Evolutionary conservation across 2,888 invertebrate species (phyloP).

Genomic region (Sycophila texana): DNA sequence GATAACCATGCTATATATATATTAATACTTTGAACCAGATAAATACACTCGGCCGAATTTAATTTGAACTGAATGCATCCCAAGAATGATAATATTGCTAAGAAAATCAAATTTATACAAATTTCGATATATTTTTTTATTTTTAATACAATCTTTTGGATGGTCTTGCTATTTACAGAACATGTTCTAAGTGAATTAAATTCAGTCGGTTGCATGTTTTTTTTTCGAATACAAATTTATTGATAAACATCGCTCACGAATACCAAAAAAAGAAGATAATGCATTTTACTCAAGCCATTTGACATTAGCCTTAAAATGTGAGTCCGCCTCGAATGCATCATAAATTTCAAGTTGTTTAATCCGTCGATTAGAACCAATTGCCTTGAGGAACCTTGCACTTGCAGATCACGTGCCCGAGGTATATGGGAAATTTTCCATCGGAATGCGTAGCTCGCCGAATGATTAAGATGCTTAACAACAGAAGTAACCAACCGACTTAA

Average conservation of each 20-base stretch:
- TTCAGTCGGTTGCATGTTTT: too few species aligned
- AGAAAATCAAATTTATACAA: too few species aligned
- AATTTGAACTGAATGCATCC: too few species aligned
- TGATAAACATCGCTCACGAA: background rate
- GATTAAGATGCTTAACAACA: background rate
- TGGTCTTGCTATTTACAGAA: too few species aligned
- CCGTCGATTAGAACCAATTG: slow-evolving; percentile 44
- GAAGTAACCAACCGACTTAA: background rate
- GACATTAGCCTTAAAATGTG: slow-evolving; percentile 30
- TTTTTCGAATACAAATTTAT: too few species aligned
- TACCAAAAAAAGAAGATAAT: background rate
- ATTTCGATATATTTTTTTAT: too few species aligned
- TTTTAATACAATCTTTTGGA: too few species aligned
- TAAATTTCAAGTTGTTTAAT: slow-evolving; percentile 39
- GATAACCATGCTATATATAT: too few species aligned
- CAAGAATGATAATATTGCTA: too few species aligned
- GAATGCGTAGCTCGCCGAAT: background rate
- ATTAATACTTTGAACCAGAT: too few species aligned
- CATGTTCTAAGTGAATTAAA: too few species aligned
- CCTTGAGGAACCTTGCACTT: slow-evolving; percentile 18
- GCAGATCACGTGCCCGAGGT: background rate
- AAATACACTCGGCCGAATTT: too few species aligned
- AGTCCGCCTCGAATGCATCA: slow-evolving; percentile 25
- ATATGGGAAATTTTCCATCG: slow-evolving; percentile 25
- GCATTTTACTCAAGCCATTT: background rate